Percentiles rank a stretch among this genome's conserved stretches.
These are phyloP conservation scores for Xanthia icteritia DNA, from an alignment of 2,888 invertebrate genomes.

Conservation along the genomic window DNA sequence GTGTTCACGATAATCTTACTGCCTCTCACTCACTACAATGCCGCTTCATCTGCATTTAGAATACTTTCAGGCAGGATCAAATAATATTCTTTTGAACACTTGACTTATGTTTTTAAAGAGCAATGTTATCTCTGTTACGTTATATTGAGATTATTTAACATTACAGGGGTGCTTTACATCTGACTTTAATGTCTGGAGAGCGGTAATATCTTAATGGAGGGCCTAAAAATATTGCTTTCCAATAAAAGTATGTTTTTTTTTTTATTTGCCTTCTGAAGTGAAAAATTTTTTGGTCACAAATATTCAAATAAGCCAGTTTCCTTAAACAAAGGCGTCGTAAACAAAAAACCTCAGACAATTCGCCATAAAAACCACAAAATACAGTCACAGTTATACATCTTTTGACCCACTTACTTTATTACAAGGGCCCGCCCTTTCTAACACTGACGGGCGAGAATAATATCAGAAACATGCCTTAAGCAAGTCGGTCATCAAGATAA, in stretches of 20 bases:
- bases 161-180: background rate
- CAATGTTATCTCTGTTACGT: conserved; percentile 14
- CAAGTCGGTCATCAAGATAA: conserved; percentile 69
- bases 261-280: no score
- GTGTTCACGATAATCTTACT: conserved; percentile 72
- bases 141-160: background rate
- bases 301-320: conserved; percentile 34
- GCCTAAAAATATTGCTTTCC: background rate
- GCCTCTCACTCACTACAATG: conserved; percentile 64
- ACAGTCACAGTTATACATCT: conserved; percentile 51
- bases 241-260: no score
- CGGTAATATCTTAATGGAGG: background rate
- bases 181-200: background rate
- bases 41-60: conserved; percentile 68
- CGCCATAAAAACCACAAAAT: conserved; percentile 52
- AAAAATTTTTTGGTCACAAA: background rate
- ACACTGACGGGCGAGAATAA: conserved; percentile 50
- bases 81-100: conserved; percentile 55
- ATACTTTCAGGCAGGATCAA: conserved; percentile 62
- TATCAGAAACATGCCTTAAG: conserved; percentile 58
- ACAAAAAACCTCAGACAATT: conserved; percentile 38
- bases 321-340: conserved; percentile 47
- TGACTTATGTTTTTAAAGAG: conserved; percentile 43
- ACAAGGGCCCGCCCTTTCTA: conserved; percentile 61
- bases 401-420: conserved; percentile 64